These are phyloP conservation scores for Ectropis crepuscularia DNA, from an alignment of 2,888 invertebrate genomes.

Conservation along the genomic window DNA sequence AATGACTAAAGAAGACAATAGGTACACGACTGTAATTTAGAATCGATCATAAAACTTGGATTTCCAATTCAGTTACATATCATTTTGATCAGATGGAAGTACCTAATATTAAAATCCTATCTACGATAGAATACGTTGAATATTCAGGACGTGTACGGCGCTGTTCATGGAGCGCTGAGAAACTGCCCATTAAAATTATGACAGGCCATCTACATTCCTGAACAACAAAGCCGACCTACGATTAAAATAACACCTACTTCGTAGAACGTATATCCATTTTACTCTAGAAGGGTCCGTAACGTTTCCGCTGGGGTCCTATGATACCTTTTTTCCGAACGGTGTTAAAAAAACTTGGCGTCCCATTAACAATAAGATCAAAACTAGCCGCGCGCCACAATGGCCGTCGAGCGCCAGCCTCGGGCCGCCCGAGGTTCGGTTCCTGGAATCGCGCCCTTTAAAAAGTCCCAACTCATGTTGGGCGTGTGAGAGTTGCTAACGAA, in stretches of 20 bases:
- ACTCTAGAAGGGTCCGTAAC: conserved; percentile 82
- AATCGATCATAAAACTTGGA: conserved; percentile 17
- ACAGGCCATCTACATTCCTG: conserved; percentile 83
- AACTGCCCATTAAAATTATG: conserved; percentile 82
- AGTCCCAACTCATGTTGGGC: conserved; percentile 80
- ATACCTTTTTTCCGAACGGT: conserved; percentile 79
- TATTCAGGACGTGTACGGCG: conserved; percentile 72
- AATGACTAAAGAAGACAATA: conserved; percentile 10
- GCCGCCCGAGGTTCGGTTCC: conserved; percentile 75
- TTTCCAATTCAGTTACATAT: conserved; percentile 22
- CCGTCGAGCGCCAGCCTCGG: conserved; percentile 80
- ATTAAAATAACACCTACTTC: conserved; percentile 84
- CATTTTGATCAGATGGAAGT: conserved; percentile 20
- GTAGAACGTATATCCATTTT: conserved; percentile 82
- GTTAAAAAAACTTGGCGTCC: conserved; percentile 83
- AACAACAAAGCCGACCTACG: conserved; percentile 81
- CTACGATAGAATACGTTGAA: conserved; percentile 56
- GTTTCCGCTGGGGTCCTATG: conserved; percentile 83
- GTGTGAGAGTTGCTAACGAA: conserved; percentile 74
- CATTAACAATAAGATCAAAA: conserved; percentile 85
- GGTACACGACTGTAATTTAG: conserved; percentile 5
- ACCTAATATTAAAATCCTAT: conserved; percentile 24
- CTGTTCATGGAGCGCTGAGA: conserved; percentile 70
- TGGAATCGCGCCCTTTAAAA: conserved; percentile 80
- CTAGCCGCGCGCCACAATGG: conserved; percentile 82